Conservation (phyloP, 2,113 vertebrate species). For the Phylloscopus trochilus region DNA sequence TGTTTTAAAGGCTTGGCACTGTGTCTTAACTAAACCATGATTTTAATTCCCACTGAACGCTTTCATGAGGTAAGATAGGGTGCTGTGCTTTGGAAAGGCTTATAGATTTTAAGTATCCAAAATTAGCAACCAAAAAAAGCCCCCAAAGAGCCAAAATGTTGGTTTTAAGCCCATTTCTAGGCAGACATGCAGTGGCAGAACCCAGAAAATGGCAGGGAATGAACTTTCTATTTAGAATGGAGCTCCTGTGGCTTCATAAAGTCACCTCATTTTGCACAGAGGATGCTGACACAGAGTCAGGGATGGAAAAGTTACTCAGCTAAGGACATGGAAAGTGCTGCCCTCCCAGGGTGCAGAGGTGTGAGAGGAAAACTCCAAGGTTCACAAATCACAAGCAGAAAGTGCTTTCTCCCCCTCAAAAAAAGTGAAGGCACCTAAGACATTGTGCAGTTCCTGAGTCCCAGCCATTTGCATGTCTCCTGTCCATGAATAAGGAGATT, state of each 20-base stretch:
- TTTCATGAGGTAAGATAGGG: background rate
- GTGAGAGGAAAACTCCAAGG: background rate
- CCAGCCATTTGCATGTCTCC: background rate
- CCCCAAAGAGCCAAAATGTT: background rate
- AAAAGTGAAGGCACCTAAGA: background rate
- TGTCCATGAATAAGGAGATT: background rate
- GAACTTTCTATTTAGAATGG: accelerated
- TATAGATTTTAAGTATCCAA: background rate
- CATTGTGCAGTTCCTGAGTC: background rate
- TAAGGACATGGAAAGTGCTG: background rate
- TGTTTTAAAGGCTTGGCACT: background rate
- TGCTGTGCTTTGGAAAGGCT: background rate
- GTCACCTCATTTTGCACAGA: background rate
- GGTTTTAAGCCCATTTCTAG: background rate
- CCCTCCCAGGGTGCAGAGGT: background rate
- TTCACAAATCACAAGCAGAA: accelerated
- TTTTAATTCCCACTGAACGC: background rate
- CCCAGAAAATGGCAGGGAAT: accelerated
- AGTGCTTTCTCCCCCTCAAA: background rate
- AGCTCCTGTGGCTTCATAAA: background rate
- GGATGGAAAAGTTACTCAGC: background rate
- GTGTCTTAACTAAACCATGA: background rate
- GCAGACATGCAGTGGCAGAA: accelerated
- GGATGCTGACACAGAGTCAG: background rate
- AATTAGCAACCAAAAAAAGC: accelerated